phyloP scores from a whole-genome alignment of 2,888 invertebrate genomes.

The Acleris cristana region DNA sequence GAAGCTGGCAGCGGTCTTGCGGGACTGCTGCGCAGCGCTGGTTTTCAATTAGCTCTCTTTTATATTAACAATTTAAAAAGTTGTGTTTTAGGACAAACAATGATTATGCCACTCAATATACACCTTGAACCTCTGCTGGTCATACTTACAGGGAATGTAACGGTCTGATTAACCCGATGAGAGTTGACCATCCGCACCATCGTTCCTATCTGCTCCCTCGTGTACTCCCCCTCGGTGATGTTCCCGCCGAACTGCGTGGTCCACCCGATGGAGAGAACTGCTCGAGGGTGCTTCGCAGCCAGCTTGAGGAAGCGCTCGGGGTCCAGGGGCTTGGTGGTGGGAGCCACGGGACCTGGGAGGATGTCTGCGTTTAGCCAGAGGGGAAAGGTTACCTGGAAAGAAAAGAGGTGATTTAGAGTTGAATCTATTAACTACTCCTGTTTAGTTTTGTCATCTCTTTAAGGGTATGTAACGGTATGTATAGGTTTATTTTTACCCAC shows the following conservation, averaged over 20 bases:
- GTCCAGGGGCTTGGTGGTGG: conserved; percentile 84
- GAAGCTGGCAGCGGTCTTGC: too few relatives aligned
- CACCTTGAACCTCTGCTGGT: neutral
- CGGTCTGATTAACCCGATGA: conserved; percentile 84
- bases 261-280: conserved; percentile 93
- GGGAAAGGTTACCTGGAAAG: conserved; percentile 86
- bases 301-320: conserved; percentile 85
- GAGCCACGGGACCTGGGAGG: conserved; percentile 88
- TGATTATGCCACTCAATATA: too few relatives aligned
- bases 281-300: conserved; percentile 83
- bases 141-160: conserved; percentile 89
- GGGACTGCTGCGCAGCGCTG: too few relatives aligned
- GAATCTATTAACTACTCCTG: too few relatives aligned
- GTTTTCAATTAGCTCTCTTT: too few relatives aligned
- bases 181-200: conserved; percentile 86
- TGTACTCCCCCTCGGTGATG: conserved; percentile 84
- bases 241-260: conserved; percentile 87
- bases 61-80: too few relatives aligned
- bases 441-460: too few relatives aligned
- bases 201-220: conserved; percentile 84
- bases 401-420: neutral
- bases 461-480: too few relatives aligned
- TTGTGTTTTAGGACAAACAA: too few relatives aligned
- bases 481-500: too few relatives aligned
- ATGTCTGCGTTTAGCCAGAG: conserved; percentile 96